Percentiles rank a stretch among this genome's conserved stretches.
Conservation (phyloP, 1,140 invertebrate species). For the Myzus persicae region DNA sequence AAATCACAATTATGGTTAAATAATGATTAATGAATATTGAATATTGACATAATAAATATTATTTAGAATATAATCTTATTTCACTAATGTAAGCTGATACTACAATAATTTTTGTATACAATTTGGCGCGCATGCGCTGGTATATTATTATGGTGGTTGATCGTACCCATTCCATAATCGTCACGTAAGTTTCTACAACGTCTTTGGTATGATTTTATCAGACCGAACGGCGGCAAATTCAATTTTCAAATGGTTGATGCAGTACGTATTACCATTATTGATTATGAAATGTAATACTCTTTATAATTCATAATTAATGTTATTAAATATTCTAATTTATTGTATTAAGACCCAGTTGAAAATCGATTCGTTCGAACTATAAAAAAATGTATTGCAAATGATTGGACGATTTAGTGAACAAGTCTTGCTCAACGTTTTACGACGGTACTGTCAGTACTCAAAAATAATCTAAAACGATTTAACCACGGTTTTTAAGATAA, state of each 20-base stretch:
- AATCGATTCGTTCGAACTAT: no score
- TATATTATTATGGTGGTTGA: background rate
- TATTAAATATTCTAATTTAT: no score
- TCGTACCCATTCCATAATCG: background rate
- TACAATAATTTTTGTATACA: slow-evolving; percentile 12
- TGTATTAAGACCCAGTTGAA: no score
- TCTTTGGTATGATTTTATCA: slow-evolving; percentile 12
- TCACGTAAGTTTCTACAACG: background rate
- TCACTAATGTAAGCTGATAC: background rate
- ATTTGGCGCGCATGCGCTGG: background rate
- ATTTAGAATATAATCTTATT: background rate
- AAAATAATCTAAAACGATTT: no score
- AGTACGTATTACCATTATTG: background rate
- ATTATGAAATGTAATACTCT: no score
- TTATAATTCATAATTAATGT: no score
- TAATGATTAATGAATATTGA: background rate
- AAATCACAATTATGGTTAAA: background rate
- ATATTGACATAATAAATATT: no score
- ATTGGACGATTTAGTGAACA: no score
- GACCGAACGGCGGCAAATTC: slow-evolving; percentile 1
- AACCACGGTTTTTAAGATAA: background rate
- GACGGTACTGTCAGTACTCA: no score
- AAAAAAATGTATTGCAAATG: no score
- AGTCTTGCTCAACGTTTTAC: no score
- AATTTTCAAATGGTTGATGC: background rate